Percentiles rank a stretch among this genome's conserved stretches.
Evolutionary conservation across 2,113 vertebrate species (phyloP).

Genomic region (Neotoma lepida): DNA sequence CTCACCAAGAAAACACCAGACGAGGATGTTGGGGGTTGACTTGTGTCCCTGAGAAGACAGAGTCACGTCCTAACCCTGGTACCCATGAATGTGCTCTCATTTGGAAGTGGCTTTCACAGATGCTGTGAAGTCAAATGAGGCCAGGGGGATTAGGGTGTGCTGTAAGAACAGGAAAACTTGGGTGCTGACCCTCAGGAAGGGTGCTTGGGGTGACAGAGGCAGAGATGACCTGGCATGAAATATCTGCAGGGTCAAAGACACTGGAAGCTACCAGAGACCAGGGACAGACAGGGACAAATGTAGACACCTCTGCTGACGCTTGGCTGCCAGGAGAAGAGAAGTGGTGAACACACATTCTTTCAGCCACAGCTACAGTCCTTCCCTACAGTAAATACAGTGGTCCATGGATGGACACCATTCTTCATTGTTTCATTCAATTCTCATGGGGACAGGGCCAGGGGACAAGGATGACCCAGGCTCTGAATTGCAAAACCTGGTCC

Average conservation of each 20-base stretch:
- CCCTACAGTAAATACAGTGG: accelerated
- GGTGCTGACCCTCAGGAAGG: background rate
- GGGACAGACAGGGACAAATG: background rate
- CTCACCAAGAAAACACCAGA: background rate
- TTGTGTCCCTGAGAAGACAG: background rate
- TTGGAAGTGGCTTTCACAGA: background rate
- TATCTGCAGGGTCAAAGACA: accelerated
- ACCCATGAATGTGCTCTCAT: background rate
- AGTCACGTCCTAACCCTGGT: background rate
- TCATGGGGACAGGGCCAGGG: background rate
- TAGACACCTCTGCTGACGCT: background rate
- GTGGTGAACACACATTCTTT: accelerated
- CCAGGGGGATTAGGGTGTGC: background rate
- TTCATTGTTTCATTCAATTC: background rate
- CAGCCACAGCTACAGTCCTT: background rate
- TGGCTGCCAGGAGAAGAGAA: background rate
- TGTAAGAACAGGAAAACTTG: background rate
- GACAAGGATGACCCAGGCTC: background rate
- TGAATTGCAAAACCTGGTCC: background rate
- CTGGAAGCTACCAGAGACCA: background rate
- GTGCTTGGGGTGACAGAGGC: accelerated
- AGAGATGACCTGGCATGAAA: background rate
- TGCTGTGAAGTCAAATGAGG: background rate
- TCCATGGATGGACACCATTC: background rate
- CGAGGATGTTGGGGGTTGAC: background rate